Base-by-base conservation (phyloP, 1,140 invertebrate genomes). In the Pseudachorutes palmiensis region DNA sequence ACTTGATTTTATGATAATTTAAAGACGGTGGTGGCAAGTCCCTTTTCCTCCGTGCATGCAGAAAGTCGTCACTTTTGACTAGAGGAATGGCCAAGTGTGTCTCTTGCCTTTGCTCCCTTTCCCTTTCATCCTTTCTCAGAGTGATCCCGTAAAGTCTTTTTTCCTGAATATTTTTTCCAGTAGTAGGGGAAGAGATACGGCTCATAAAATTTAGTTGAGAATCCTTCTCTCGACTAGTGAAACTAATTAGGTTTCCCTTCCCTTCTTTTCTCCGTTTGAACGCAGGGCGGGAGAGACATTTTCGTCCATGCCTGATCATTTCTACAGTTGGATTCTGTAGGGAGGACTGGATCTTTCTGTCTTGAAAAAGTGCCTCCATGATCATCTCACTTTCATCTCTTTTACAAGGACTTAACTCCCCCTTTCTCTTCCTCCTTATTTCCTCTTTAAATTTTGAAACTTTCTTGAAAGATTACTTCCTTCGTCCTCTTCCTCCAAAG, bases 121-220 rank as follows among this genome's bases (percentile, higher is more conserved):
- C n/a, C n/a, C n/a, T n/a, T n/a, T n/a, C n/a, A n/a, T n/a, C n/a
- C n/a, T n/a, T n/a, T n/a, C n/a, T n/a, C n/a, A n/a, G n/a, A n/a
- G n/a, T n/a, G n/a, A n/a, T n/a, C n/a, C n/a, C n/a, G n/a, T 16
- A 55, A 12, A 55, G 12, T 16, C 24, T 24, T 55, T 24, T 55
- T 24, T 55, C 24, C 51, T 55, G 9, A 5, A 55, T 5, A 12
- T 26, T 24, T 55, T 55, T 55, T 55, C 51, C n/a, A n/a, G n/a
- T n/a, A n/a, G 24, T 5, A 30, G 49, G 62, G 28, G 49, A 32
- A 64, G 61, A 57, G 68, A 65, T 69, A 69, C 64, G 68, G 22
- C 68, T 66, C 68, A 69, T 69, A 69, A 69, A 69, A 69, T 69
- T 69, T 69, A 22, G 59, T 58, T 60, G 60, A 66, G 24, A 24